Conservation (phyloP, 2,888 invertebrate genomes). For the Ptychoptera albimana region DNA sequence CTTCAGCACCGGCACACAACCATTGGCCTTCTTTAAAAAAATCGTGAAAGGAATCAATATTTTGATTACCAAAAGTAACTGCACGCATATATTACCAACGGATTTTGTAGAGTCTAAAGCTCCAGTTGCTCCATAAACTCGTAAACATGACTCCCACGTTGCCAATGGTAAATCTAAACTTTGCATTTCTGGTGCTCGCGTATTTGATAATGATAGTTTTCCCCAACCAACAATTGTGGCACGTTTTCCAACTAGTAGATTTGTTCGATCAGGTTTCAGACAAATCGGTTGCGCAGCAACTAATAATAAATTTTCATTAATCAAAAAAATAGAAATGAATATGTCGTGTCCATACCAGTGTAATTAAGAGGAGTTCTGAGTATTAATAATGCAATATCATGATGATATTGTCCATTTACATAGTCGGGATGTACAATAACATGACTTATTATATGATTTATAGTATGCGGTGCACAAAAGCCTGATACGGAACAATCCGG, state of each 20-base stretch:
- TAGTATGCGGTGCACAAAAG: conserved; percentile 56
- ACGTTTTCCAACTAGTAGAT: conserved; percentile 28
- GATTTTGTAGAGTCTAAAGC: conserved; percentile 33
- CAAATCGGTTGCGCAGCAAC: conserved; percentile 67
- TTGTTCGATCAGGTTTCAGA: conserved; percentile 31
- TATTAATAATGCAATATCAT: conserved; percentile 60
- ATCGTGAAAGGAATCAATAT: neutral
- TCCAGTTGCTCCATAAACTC: conserved; percentile 52
- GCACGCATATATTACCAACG: conserved; percentile 14
- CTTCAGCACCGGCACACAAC: conserved; percentile 61
- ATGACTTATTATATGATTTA: conserved; percentile 54
- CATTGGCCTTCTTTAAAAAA: conserved; percentile 36
- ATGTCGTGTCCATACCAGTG: conserved; percentile 33
- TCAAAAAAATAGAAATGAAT: conserved; percentile 6
- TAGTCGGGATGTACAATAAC: conserved; percentile 66
- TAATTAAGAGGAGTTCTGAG: conserved; percentile 51
- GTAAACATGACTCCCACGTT: conserved; percentile 45
- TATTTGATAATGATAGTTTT: conserved; percentile 38
- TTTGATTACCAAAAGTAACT: neutral
- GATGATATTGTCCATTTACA: conserved; percentile 44
- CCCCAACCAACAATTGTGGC: conserved; percentile 39
- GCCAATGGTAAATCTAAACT: conserved; percentile 52
- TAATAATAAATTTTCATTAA: conserved; percentile 25
- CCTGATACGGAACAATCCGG: conserved; percentile 54
- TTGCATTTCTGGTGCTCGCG: conserved; percentile 41